Evolutionary conservation across 2,113 vertebrate genomes (phyloP), one percentile per base, ranked within the genome.

Genomic region (Erpornis zantholeuca): DNA sequence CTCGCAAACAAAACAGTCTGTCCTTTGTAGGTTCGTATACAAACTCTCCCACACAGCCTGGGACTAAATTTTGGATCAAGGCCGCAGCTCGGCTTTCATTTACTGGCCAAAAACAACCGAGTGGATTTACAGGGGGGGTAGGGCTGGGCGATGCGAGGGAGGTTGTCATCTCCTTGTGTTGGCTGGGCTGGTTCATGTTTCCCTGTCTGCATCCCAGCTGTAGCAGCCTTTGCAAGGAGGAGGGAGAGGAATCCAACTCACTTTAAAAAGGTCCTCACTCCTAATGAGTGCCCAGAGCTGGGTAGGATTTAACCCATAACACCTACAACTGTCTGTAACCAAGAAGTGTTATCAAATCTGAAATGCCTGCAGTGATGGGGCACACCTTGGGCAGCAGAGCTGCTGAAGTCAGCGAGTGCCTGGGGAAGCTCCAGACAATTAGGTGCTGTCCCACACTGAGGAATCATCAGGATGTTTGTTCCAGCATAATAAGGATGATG

Each of bases 21-120:
- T 82, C 64, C 73, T 72, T 75, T 92, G 80, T 70, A 90, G 80
- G 80, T 57, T 60, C 23, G 0, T 70, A 25, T 73, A 81, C 80
- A 94, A 93, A 92, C 91, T 94, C 94, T 92, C 91, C 83, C 96
- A 96, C 89, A 57, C 90, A 92, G 79, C 76, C 83, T 15, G 47
- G 68, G 72, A 88, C 82, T 10, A 15, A 83, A 54, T 44, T 81
- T 93, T 93, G 88, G 76, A 92, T 52, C 3, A 3, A 92, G 73
- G 92, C 92, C 92, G 71, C 72, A 42, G 80, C 54, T 77, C 54
- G 73, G 70, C 95, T 94, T 89, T 92, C 61, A 92, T 82, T 96
- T 88, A 20, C 52, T 3, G 4, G 86, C 70, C 82, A 86, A 92
- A 83, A 96, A 4, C 86, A 92, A 65, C 33, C 1, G 64, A 73